Conservation (phyloP, 2,113 vertebrate species). For the Prionailurus bengalensis region DNA sequence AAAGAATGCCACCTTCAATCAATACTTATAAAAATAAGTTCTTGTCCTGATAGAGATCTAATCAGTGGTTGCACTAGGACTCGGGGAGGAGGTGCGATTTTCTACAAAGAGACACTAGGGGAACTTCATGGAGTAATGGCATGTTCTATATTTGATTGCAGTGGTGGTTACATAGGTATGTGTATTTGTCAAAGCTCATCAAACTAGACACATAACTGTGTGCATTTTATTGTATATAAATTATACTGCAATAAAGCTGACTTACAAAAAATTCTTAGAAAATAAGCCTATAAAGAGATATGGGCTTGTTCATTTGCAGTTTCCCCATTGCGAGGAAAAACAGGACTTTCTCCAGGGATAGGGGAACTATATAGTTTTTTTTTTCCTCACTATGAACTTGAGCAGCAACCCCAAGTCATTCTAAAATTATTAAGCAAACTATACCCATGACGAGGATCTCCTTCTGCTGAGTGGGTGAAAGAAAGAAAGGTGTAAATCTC, state of each 20-base stretch:
- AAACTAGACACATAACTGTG: neutral
- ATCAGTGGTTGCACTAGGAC: neutral
- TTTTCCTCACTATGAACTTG: neutral
- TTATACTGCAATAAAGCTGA: neutral
- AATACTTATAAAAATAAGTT: constrained; percentile 3
- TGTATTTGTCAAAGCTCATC: neutral
- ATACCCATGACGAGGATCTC: neutral
- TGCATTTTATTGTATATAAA: constrained; percentile 8
- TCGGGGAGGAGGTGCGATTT: neutral
- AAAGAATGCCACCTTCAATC: neutral
- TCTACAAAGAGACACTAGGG: neutral
- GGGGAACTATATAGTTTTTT: neutral
- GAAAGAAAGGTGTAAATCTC: neutral
- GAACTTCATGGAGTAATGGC: constrained; percentile 16
- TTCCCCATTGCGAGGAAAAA: neutral
- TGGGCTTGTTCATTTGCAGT: neutral
- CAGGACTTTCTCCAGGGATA: neutral
- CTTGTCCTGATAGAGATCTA: constrained; percentile 1
- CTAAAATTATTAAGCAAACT: constrained; percentile 47
- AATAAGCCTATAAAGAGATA: neutral
- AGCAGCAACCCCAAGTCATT: constrained; percentile 28
- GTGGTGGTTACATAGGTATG: neutral
- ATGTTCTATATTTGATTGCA: neutral
- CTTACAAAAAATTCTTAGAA: constrained; percentile 36
- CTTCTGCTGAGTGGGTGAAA: constrained; percentile 35